Evolutionary conservation across 2,113 vertebrate species (phyloP).

Genomic region (Amblyopsis rosae): DNA sequence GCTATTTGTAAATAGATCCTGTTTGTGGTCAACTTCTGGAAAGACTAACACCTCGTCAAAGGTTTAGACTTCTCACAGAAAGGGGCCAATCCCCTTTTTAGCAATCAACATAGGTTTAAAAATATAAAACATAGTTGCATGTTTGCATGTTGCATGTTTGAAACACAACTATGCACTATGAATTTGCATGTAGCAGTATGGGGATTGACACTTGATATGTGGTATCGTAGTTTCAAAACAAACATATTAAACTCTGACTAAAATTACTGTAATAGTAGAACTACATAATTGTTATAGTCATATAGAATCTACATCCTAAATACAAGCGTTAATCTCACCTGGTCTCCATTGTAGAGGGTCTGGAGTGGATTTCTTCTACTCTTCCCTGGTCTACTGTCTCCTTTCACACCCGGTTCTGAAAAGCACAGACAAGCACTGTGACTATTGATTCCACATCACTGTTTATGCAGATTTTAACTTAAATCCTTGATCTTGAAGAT

Average conservation of each 20-base stretch:
- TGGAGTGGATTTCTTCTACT: conserved; percentile 83
- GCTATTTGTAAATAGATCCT: neutral
- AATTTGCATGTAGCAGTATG: too few species aligned
- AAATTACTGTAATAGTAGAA: neutral
- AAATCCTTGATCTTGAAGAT: too few species aligned
- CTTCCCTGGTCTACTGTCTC: conserved; percentile 69
- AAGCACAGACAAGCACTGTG: neutral
- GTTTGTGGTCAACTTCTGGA: conserved; percentile 2
- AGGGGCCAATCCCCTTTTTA: too few species aligned
- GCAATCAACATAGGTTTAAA: neutral
- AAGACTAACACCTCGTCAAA: neutral
- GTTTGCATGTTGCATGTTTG: too few species aligned
- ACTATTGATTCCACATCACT: neutral
- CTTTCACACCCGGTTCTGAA: conserved; percentile 58
- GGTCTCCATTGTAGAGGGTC: conserved; percentile 81
- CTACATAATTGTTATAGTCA: neutral
- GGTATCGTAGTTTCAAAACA: too few species aligned
- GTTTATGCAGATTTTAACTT: neutral
- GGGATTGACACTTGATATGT: too few species aligned
- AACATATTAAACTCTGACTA: neutral
- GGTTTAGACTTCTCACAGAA: neutral
- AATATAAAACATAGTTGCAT: neutral
- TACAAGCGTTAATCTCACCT: conserved; percentile 73
- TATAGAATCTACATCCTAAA: too few species aligned
- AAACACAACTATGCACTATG: too few species aligned